Percentiles rank a stretch among this genome's conserved stretches.
Evolutionary conservation across 2,113 vertebrate species (phyloP).

Genomic region (Nothocercus julius): DNA sequence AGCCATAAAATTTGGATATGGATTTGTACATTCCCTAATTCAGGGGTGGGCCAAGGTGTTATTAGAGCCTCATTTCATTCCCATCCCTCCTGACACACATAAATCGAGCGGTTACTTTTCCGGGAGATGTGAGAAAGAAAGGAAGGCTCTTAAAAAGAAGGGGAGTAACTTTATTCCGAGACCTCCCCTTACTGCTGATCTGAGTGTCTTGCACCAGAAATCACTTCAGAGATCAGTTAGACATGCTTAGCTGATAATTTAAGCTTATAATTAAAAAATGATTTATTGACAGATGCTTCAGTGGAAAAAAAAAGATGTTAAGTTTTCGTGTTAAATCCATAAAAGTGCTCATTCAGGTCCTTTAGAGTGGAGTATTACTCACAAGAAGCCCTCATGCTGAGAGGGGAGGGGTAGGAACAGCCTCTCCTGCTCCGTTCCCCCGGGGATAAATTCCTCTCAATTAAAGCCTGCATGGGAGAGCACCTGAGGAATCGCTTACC

Average conservation of each 20-base stretch:
- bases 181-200: not conserved
- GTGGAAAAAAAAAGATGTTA: not conserved
- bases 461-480: rapidly evolving
- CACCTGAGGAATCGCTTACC: not conserved
- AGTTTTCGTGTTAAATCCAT: not conserved
- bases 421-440: not conserved
- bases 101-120: not conserved
- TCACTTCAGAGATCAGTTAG: constrained; percentile 52
- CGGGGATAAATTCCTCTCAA: not conserved
- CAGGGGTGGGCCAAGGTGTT: not conserved
- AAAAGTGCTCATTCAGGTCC: not conserved
- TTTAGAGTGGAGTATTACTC: not conserved
- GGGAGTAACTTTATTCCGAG: not conserved
- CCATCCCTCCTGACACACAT: rapidly evolving
- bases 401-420: not conserved
- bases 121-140: not conserved
- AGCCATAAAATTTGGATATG: rapidly evolving
- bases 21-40: not conserved
- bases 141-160: not conserved
- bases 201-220: not conserved
- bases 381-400: not conserved
- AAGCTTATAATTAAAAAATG: constrained; percentile 68
- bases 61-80: not conserved
- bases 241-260: constrained; percentile 51
- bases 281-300: constrained; percentile 66